These are phyloP conservation scores for Diachrysia chrysitis DNA, from an alignment of 2,888 invertebrate species.

Conservation along the genomic window DNA sequence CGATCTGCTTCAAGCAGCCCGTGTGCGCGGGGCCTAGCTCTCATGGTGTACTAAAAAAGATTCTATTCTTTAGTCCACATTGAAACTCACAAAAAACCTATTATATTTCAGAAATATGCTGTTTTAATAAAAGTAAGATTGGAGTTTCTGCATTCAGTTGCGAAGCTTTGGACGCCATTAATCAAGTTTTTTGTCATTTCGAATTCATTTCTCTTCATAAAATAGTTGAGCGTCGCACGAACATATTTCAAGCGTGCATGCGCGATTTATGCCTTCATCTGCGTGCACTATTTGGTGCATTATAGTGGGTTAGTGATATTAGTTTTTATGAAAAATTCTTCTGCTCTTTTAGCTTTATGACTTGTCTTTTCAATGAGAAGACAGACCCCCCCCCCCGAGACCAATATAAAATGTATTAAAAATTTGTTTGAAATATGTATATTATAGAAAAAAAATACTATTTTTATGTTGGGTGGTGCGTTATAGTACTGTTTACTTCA, in stretches of 20 bases:
- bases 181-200: constrained; percentile 2
- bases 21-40: no score
- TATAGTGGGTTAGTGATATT: background rate
- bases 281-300: background rate
- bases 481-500: no score
- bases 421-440: no score
- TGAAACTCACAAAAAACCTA: no score
- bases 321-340: background rate
- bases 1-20: no score
- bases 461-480: background rate
- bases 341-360: background rate
- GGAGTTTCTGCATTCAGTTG: background rate
- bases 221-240: background rate
- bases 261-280: constrained; percentile 1
- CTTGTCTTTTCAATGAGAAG: background rate
- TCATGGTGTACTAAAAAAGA: no score
- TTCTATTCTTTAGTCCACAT: no score
- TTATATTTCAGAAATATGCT: background rate
- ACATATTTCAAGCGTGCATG: background rate
- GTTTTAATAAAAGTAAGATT: background rate
- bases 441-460: no score
- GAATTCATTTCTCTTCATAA: constrained; percentile 4
- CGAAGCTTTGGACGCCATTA: background rate
- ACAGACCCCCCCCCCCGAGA: no score
- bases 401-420: no score